Percentiles rank a stretch among this genome's conserved stretches.
Evolutionary conservation across 2,113 vertebrate species (phyloP).

Genomic region (Hepsetus odoe): DNA sequence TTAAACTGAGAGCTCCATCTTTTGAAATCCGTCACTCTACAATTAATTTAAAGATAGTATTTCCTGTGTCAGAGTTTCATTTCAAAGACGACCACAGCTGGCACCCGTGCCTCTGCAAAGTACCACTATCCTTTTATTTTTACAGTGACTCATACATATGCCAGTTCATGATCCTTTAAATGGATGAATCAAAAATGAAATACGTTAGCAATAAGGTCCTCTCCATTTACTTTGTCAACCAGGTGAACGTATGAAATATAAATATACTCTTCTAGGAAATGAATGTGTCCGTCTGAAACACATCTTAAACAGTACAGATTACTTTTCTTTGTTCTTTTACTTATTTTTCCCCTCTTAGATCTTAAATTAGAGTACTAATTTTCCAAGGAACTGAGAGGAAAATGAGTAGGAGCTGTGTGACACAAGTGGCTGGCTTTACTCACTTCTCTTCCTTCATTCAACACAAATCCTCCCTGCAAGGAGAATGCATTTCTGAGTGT

Average conservation of each 20-base stretch:
- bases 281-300: slow-evolving; percentile 13
- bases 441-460: background rate
- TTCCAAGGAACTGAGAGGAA: slow-evolving; percentile 5
- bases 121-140: too few relatives aligned
- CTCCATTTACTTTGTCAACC: background rate
- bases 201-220: background rate
- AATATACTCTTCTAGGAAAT: slow-evolving; percentile 16
- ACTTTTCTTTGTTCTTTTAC: slow-evolving; percentile 20
- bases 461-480: slow-evolving; percentile 25
- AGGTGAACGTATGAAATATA: slow-evolving; percentile 35
- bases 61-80: too few relatives aligned
- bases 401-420: background rate
- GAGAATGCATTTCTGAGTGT: slow-evolving; percentile 44
- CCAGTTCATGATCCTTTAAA: slow-evolving; percentile 1
- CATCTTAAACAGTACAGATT: slow-evolving; percentile 31
- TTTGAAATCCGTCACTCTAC: too few relatives aligned
- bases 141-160: background rate
- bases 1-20: too few relatives aligned
- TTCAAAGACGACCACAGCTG: too few relatives aligned
- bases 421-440: background rate
- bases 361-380: slow-evolving; percentile 32
- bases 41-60: too few relatives aligned
- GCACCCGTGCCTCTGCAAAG: too few relatives aligned
- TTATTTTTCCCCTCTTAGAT: slow-evolving; percentile 1
- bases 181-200: background rate